Conservation (phyloP, 2,888 invertebrate genomes). For the Heliconius hortense region DNA sequence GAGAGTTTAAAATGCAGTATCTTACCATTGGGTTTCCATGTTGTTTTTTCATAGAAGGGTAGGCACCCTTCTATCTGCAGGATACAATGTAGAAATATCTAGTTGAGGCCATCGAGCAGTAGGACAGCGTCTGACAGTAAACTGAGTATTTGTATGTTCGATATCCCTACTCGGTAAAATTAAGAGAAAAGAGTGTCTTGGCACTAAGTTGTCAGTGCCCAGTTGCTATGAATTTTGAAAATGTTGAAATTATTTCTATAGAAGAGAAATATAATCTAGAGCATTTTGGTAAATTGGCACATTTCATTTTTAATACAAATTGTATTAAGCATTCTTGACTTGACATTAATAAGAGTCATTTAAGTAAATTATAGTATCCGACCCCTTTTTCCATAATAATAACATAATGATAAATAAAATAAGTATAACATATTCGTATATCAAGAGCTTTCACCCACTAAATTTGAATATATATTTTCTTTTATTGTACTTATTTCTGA, state of each 20-base stretch:
- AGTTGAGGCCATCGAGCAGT: neutral
- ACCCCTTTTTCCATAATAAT: conserved; percentile 9
- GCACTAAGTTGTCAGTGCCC: too few relatives aligned
- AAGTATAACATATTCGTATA: neutral
- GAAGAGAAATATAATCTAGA: too few relatives aligned
- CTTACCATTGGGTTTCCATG: too few relatives aligned
- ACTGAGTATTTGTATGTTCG: neutral
- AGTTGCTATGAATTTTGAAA: too few relatives aligned
- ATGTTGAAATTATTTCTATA: too few relatives aligned
- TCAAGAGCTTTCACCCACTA: conserved; percentile 5
- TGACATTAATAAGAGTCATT: conserved; percentile 6
- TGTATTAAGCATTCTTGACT: neutral
- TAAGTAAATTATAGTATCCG: neutral
- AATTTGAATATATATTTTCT: neutral
- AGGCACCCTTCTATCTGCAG: too few relatives aligned
- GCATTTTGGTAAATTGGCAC: too few relatives aligned
- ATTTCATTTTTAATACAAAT: too few relatives aligned
- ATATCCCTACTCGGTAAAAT: neutral
- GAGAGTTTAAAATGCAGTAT: too few relatives aligned
- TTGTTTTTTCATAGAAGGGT: too few relatives aligned
- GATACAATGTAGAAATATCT: too few relatives aligned
- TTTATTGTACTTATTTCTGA: conserved; percentile 1
- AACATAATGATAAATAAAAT: conserved; percentile 5
- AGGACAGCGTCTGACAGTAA: neutral
- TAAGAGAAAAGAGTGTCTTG: neutral